Evolutionary conservation across 2,113 vertebrate genomes (phyloP).

Genomic region (Vidua chalybeata): DNA sequence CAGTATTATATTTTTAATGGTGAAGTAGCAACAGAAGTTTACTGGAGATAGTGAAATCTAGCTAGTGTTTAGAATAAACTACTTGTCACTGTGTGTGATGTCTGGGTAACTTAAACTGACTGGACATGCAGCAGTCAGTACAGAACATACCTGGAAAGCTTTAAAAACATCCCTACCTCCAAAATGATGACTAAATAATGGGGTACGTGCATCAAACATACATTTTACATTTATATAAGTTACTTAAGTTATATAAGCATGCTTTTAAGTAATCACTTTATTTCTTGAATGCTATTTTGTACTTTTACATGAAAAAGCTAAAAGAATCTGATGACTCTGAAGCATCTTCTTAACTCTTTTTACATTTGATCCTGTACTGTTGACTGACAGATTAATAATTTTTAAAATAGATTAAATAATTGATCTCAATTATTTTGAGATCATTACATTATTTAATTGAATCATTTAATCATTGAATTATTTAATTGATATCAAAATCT

Average conservation of each 20-base stretch:
- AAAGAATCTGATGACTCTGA: neutral
- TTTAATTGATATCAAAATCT: neutral
- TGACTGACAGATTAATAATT: neutral
- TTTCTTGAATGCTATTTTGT: neutral
- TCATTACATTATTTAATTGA: too few relatives aligned
- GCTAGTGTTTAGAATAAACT: neutral
- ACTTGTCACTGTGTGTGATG: rapidly evolving
- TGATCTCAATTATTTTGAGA: neutral
- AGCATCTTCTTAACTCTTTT: neutral
- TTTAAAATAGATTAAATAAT: neutral
- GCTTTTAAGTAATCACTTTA: neutral
- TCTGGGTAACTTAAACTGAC: neutral
- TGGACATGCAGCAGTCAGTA: neutral
- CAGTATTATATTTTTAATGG: neutral
- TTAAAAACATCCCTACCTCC: neutral
- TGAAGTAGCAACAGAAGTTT: neutral
- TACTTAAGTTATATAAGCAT: neutral
- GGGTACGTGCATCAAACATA: neutral
- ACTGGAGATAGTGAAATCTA: neutral
- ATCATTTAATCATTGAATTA: too few relatives aligned
- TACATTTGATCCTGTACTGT: neutral
- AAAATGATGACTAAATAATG: neutral
- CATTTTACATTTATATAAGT: too few relatives aligned
- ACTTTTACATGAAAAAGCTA: neutral
- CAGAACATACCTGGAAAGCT: neutral